Percentiles rank a stretch among this genome's conserved stretches.
phyloP scores from a whole-genome alignment of 1,140 invertebrate species.

The Pteromalus puparum region DNA sequence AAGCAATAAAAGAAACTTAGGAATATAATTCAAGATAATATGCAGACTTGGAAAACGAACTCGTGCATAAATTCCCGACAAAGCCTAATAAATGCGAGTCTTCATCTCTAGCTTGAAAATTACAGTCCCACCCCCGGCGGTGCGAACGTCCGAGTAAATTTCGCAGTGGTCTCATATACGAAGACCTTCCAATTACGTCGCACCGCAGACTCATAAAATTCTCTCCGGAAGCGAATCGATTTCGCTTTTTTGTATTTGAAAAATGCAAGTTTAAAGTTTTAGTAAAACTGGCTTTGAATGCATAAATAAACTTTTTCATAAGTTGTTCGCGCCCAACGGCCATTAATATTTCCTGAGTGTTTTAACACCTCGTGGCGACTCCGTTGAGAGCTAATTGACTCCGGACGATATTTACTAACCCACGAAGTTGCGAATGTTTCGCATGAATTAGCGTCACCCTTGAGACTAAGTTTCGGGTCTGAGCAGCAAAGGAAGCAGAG shows the following conservation, averaged over 20 bases:
- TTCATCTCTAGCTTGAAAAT: neutral
- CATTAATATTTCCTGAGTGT: too few relatives aligned
- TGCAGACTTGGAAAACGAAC: neutral
- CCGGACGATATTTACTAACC: too few relatives aligned
- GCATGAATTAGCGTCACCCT: too few relatives aligned
- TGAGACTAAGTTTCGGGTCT: too few relatives aligned
- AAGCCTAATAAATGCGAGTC: conserved; percentile 17
- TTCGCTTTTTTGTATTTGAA: neutral
- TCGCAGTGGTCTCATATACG: neutral
- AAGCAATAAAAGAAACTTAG: too few relatives aligned
- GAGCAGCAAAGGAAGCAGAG: too few relatives aligned
- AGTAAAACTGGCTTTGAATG: neutral
- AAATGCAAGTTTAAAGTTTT: neutral
- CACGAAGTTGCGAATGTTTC: too few relatives aligned
- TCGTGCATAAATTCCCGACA: neutral
- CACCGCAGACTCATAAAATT: conserved; percentile 15
- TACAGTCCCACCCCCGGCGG: neutral
- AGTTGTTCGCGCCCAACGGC: too few relatives aligned
- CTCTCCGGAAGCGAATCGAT: neutral
- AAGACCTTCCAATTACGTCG: conserved; percentile 14
- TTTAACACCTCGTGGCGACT: too few relatives aligned
- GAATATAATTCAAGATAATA: neutral
- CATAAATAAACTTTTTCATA: too few relatives aligned
- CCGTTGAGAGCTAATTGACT: too few relatives aligned
- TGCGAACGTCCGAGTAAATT: conserved; percentile 17